A percentile compares a stretch with the other conserved stretches of the same genome.
Conservation (phyloP, 2,888 invertebrate species). For the Eupsilia transversa region DNA sequence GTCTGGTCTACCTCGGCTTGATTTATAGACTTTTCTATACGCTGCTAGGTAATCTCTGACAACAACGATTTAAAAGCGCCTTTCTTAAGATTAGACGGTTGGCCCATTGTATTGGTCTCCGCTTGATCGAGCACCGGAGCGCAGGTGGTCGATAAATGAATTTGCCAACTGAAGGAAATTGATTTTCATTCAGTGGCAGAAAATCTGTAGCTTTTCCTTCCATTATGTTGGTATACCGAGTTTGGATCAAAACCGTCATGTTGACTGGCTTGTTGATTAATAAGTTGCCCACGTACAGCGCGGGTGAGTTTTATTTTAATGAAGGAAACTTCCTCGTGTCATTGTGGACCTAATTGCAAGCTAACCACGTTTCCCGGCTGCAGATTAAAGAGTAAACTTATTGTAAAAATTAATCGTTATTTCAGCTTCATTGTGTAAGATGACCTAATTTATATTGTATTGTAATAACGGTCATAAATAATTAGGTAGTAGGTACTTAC, state of each 20-base stretch:
- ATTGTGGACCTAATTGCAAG: slow-evolving; percentile 26
- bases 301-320: slow-evolving; percentile 32
- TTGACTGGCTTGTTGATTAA: slow-evolving; percentile 58
- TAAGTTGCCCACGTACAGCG: slow-evolving; percentile 45
- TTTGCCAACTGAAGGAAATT: slow-evolving; percentile 80
- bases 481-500: not conserved
- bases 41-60: slow-evolving; percentile 72
- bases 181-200: slow-evolving; percentile 79
- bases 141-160: slow-evolving; percentile 83
- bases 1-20: slow-evolving; percentile 44
- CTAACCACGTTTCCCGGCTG: slow-evolving; percentile 5
- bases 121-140: slow-evolving; percentile 78
- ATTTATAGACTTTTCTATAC: slow-evolving; percentile 67
- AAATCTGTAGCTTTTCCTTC: slow-evolving; percentile 73
- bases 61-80: slow-evolving; percentile 74
- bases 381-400: slow-evolving; percentile 22
- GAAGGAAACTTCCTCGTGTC: slow-evolving; percentile 22
- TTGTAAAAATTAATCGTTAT: not conserved
- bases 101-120: slow-evolving; percentile 76
- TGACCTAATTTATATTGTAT: not conserved
- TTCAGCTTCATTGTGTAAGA: not conserved
- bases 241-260: slow-evolving; percentile 59
- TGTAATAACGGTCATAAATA: not conserved
- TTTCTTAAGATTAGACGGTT: slow-evolving; percentile 76
- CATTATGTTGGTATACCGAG: slow-evolving; percentile 68